Base-by-base conservation (phyloP, 1,140 invertebrate species). In the Lerema accius region DNA sequence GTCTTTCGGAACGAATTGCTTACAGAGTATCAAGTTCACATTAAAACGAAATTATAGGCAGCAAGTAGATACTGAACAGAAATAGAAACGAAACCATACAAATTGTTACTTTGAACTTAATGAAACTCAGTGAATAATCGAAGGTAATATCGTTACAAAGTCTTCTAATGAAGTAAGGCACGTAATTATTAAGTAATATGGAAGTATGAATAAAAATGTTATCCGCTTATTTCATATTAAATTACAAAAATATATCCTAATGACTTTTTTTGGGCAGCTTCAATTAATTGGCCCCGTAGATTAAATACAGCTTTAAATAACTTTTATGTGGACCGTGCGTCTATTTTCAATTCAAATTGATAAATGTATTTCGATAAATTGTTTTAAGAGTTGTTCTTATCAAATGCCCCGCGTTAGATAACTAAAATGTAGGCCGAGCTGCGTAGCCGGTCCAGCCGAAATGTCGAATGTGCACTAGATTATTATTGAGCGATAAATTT, bases 401-500 rank as follows among this genome's bases (percentile, higher is more conserved):
- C 13, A 13, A 45, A 58, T 11, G 26, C 42, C 11, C 10, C 55
- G 51, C 17, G 48, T 67, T 67, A 61, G 55, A 63, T 70, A 67
- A 67, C 60, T 53, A 42, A 39, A 59, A 70, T 66, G 61, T 71
- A 67, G 66, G 62, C 37, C 69, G 58, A 35, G 46, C 61, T 45
- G 42, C 50, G 59, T 64, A 35, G 14, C 28, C 50, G 65, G 51
- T 51, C 46, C 45, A 62, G 53, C 26, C 63, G 59, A 68, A 71
- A 68, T 70, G 49, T 69, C 62, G 63, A 75, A 66, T 73, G 65
- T 62, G 66, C 69, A 69, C 49, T 51, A 60, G 35, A 65, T 66
- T 69, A 73, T 73, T n/a, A 65, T 78, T 67, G 74, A 75, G 71
- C 68, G 69, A 67, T 69, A 72, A 72, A 71, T 71, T 65, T 65